Evolutionary conservation across 2,888 invertebrate genomes (phyloP).

Genomic region (Crepidodera aurea): DNA sequence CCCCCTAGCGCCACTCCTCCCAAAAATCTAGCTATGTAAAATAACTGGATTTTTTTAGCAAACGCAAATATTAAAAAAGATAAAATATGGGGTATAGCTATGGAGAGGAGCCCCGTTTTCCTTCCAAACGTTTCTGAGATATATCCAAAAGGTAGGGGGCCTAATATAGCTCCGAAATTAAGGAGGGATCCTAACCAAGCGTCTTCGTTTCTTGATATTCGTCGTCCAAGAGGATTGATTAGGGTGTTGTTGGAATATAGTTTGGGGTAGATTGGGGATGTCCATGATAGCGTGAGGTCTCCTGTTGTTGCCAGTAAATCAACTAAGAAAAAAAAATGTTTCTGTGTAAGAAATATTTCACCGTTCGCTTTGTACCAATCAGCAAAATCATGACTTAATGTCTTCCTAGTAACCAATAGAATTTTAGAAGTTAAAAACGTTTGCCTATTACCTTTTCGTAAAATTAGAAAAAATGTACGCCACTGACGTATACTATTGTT

Average conservation of each 20-base stretch:
- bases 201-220: slow-evolving; percentile 57
- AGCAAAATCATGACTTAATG: neutral
- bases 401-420: too few species aligned
- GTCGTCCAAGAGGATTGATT: slow-evolving; percentile 54
- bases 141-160: slow-evolving; percentile 75
- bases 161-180: slow-evolving; percentile 64
- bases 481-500: too few species aligned
- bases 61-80: slow-evolving; percentile 47
- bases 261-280: slow-evolving; percentile 50
- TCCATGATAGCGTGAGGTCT: slow-evolving; percentile 50
- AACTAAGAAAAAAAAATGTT: slow-evolving; percentile 47
- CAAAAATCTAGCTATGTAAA: slow-evolving; percentile 60
- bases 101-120: slow-evolving; percentile 71
- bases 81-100: slow-evolving; percentile 48
- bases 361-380: slow-evolving; percentile 25
- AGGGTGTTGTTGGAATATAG: slow-evolving; percentile 47
- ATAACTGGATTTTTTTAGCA: slow-evolving; percentile 42
- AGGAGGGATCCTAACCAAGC: slow-evolving; percentile 65
- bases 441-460: too few species aligned
- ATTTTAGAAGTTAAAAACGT: too few species aligned
- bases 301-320: slow-evolving; percentile 50
- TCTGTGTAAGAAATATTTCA: too few species aligned
- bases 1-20: slow-evolving; percentile 73
- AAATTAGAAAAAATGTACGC: neutral
- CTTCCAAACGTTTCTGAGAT: slow-evolving; percentile 72